Evolutionary conservation across 2,797 vertebrate genomes (phyloP).

Genomic region (Alosa sapidissima): DNA sequence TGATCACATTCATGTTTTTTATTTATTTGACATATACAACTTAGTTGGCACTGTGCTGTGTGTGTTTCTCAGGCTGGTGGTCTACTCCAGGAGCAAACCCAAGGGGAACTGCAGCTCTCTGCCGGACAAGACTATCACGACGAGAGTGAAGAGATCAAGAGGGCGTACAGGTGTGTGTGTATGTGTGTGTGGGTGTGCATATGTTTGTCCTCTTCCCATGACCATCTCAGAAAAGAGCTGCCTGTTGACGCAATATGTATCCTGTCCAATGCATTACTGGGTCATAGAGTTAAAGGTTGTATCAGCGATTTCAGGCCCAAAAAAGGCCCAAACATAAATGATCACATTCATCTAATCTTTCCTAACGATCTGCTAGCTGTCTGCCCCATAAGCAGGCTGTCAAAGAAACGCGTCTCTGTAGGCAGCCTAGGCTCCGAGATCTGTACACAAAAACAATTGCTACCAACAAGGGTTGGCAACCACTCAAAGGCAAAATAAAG

Average conservation of each 20-base stretch:
- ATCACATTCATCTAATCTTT: too few species aligned
- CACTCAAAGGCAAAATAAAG: too few species aligned
- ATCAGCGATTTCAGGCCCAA: too few species aligned
- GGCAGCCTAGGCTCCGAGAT: too few species aligned
- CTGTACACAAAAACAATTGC: too few species aligned
- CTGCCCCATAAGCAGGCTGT: too few species aligned
- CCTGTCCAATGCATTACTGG: background rate
- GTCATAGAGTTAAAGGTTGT: background rate
- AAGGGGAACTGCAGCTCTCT: conserved; percentile 83
- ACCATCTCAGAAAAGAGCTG: too few species aligned
- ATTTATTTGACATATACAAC: background rate
- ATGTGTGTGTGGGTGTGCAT: background rate
- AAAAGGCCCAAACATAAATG: too few species aligned
- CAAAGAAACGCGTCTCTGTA: too few species aligned
- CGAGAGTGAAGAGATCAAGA: conserved; percentile 86
- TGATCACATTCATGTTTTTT: background rate
- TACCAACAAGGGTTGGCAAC: too few species aligned
- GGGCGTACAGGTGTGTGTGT: conserved; percentile 84
- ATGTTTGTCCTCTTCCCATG: background rate
- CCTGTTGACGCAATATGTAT: background rate
- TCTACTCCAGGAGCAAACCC: conserved; percentile 85
- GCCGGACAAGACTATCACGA: conserved; percentile 81
- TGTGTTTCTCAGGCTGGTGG: conserved; percentile 76
- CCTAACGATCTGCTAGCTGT: too few species aligned
- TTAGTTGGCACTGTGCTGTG: background rate